Percentiles rank a stretch among this genome's conserved stretches.
These are phyloP conservation scores for Candidula unifasciata DNA, from an alignment of 2,888 invertebrate genomes.

Conservation along the genomic window DNA sequence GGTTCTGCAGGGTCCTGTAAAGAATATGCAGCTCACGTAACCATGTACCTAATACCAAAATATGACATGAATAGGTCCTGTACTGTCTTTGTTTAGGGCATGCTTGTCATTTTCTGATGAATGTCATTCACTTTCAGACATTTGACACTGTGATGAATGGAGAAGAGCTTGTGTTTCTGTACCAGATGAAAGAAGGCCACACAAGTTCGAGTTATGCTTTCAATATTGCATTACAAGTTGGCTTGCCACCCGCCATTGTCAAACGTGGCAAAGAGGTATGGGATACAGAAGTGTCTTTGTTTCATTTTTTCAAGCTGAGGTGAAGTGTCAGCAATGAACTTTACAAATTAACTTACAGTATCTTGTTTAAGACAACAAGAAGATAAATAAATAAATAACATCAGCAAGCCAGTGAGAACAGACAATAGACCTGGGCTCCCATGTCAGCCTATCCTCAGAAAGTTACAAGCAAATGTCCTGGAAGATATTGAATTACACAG, in stretches of 20 bases:
- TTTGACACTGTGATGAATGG: constrained; percentile 82
- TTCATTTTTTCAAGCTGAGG: neutral
- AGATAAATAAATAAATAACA: neutral
- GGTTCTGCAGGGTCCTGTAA: too few relatives aligned
- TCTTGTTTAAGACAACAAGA: too few relatives aligned
- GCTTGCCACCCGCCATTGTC: constrained; percentile 80
- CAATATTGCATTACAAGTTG: constrained; percentile 83
- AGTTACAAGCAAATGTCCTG: too few relatives aligned
- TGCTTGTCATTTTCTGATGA: neutral
- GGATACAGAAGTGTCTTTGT: neutral
- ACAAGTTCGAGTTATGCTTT: constrained; percentile 84
- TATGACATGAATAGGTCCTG: neutral
- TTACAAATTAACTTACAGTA: too few relatives aligned
- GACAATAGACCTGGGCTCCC: too few relatives aligned
- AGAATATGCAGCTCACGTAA: too few relatives aligned
- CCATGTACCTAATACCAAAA: too few relatives aligned
- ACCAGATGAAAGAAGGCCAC: constrained; percentile 83
- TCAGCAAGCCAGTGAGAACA: too few relatives aligned
- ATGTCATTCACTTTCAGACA: constrained; percentile 78
- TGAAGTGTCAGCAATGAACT: neutral
- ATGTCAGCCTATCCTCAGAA: too few relatives aligned
- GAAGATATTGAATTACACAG: too few relatives aligned
- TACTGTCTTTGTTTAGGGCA: neutral
- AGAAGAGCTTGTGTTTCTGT: constrained; percentile 84
- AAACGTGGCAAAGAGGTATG: constrained; percentile 79